Evolutionary conservation across 2,888 invertebrate species (phyloP), one percentile per base, ranked within the genome.

Genomic region (Meloe dianella): DNA sequence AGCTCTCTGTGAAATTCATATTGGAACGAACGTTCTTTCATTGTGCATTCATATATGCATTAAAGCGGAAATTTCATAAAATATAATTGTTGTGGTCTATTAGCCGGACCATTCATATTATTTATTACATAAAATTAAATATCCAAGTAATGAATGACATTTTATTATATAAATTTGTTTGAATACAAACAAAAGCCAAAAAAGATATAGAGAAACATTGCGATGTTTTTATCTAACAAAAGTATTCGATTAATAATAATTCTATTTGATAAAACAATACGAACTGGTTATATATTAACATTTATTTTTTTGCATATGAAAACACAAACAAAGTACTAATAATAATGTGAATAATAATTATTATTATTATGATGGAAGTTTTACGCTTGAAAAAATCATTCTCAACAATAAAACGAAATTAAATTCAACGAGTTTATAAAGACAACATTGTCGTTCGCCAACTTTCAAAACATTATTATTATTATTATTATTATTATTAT

Each of bases 61-160:
- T 41, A 63, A 57, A 64, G 60, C 57, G 67, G 64, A 65, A 67
- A 57, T 67, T 67, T 66, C 62, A 38, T 60, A 35, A 41, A 57
- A 61, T 24, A 27, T 65, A 65, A 67, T 67, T 64, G 64, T 61
- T 57, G 64, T 30, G 41, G 29, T 60, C 27, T 17, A 56, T 61
- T 61, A 61, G n/a, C 14, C 57, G 24, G 22, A 5, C 24, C 30
- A 59, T 59, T 59, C 59, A 24, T 24, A 38, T 35, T n/a, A 59
- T 59, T 59, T 59, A 59, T 59, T 59, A 29, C 35, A 59, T 20
- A 2, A 17, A 59, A 32, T 59, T 59, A 59, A 59, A 38, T 59
- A 24, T 54, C 6, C 24, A 14, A 4, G 9, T 54, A 24, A 54
- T 54, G 12, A 24, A 54, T 54, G 24, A 24, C 12, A 24, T 24